Base-by-base conservation (phyloP, 2,888 invertebrate species). In the Ypsolopha sequella region DNA sequence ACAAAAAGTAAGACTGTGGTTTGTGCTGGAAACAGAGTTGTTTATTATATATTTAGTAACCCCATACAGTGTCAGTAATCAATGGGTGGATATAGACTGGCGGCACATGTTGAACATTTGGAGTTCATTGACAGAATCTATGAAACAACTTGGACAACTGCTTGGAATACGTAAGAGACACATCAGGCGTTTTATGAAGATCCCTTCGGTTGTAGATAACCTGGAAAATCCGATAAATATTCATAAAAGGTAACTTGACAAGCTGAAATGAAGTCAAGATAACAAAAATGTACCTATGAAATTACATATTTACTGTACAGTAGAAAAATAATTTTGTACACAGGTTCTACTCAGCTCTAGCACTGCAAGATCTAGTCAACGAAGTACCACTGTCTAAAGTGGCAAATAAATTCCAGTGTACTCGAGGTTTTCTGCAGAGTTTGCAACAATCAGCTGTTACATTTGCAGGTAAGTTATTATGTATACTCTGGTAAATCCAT, bases 31-130 rank as follows among this genome's bases (percentile, higher is more conserved):
- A 70, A 95, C 95, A 51, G 99, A 99, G 65, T 88, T 99, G 2
- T 99, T 99, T 78, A 90, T 98, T 41, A 91, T 99, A 48, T 99
- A 98, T 76, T 87, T 97, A 64, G 98, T 98, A 41, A 99, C 98
- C 2, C 99, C 99, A 0, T 93, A 96, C 56, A 96, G 94, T 72
- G 91, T 95, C 34, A 92, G 94, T 61, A 92, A 92, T 66, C 93
- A 95, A 54, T 90, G 93, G 88, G 89, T 90, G 53, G 88, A 92
- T 64, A 87, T 97, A 48, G 95, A 98, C 68, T 95, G 95, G 95
- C 84, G 94, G 68, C 88, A 90, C 58, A 91, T 91, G 63, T 81
- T 96, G 41, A 91, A 93, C 56, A 69, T 97, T 41, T 98, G 96
- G 95, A 94, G 95, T 63, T 89, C 89, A 50, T 80, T 98, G 33